These are phyloP conservation scores for Intellagama lesueurii DNA, from an alignment of 2,797 vertebrate genomes.

Conservation along the genomic window DNA sequence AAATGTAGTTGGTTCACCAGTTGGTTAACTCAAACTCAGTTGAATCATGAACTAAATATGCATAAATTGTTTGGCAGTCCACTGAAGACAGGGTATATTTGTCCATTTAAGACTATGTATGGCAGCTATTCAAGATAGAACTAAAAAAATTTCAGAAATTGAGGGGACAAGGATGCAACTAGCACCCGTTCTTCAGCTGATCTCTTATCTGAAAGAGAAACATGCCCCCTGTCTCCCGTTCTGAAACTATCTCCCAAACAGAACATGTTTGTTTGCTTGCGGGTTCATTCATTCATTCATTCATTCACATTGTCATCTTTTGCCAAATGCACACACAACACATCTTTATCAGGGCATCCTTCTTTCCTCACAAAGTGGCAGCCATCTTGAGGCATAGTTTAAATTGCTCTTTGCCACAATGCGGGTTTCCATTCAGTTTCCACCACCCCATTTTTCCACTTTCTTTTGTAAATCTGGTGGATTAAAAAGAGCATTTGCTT, in stretches of 20 bases:
- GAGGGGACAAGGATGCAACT: neutral
- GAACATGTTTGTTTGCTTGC: rapidly evolving
- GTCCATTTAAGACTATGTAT: neutral
- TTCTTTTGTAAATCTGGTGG: conserved; percentile 49
- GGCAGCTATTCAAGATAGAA: conserved; percentile 12
- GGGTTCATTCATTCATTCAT: rapidly evolving
- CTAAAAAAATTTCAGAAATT: neutral
- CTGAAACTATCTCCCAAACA: rapidly evolving
- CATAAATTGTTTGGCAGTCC: neutral
- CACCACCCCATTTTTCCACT: neutral
- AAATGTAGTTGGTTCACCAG: neutral
- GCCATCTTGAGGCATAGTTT: neutral
- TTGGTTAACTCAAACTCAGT: neutral
- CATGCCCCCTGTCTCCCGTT: neutral
- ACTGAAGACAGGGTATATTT: neutral
- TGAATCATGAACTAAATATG: neutral
- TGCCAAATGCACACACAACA: neutral
- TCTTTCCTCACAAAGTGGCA: neutral
- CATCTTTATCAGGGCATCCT: neutral
- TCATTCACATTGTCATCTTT: neutral
- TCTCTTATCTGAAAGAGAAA: neutral
- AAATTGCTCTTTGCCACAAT: rapidly evolving
- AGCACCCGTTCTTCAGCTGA: conserved; percentile 1
- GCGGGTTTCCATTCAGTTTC: conserved; percentile 37
- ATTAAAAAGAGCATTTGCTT: conserved; percentile 41